phyloP scores from a whole-genome alignment of 2,113 vertebrate species.

The Atractosteus spatula region DNA sequence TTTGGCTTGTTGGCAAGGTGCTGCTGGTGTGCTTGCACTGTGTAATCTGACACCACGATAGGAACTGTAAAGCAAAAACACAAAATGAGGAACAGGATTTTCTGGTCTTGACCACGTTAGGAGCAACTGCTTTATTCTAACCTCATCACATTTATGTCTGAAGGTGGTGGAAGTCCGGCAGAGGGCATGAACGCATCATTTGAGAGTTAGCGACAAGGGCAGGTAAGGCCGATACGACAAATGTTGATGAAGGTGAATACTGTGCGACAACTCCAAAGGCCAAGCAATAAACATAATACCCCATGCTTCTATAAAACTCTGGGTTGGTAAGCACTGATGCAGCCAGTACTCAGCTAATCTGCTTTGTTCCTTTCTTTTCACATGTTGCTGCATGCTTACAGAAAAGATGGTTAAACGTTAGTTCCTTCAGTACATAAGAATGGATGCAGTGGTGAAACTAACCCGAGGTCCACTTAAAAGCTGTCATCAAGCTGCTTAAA shows the following conservation, averaged over 20 bases:
- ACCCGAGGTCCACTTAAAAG: too few relatives aligned
- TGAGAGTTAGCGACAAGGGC: not conserved
- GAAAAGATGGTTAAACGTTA: too few relatives aligned
- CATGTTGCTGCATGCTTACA: too few relatives aligned
- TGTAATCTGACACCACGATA: slow-evolving; percentile 30
- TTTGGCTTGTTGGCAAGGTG: slow-evolving; percentile 32
- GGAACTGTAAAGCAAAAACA: slow-evolving; percentile 12
- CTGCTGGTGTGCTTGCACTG: slow-evolving; percentile 29
- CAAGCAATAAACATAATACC: too few relatives aligned
- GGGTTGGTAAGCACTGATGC: not conserved
- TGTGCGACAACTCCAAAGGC: not conserved
- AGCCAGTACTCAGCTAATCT: not conserved
- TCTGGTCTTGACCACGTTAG: slow-evolving; percentile 20
- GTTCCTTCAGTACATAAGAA: too few relatives aligned
- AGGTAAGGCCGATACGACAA: not conserved
- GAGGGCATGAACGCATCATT: not conserved
- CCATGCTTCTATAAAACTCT: too few relatives aligned
- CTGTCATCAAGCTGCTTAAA: too few relatives aligned
- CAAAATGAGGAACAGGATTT: slow-evolving; percentile 29
- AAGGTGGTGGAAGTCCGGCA: not conserved
- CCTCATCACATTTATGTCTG: not conserved
- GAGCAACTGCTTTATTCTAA: not conserved
- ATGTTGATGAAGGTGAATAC: not conserved
- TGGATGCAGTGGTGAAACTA: too few relatives aligned
- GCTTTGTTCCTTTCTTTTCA: not conserved